Conservation (phyloP, 2,113 vertebrate species). For the Vulpes lagopus region DNA sequence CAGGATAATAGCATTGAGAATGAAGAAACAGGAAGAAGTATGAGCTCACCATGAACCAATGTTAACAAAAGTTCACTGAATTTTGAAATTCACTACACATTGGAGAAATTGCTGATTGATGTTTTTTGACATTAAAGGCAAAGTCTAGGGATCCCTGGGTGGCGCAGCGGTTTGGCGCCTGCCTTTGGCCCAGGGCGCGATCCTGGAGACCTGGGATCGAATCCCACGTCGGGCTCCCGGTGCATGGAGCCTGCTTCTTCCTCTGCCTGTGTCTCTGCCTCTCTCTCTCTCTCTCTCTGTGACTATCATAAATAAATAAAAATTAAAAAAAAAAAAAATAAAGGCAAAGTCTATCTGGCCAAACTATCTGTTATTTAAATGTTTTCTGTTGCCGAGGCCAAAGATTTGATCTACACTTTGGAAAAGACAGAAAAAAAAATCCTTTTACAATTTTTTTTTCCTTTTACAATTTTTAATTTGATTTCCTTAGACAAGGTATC, state of each 20-base stretch:
- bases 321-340: no score
- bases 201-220: no score
- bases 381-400: not conserved
- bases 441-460: not conserved
- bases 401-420: not conserved
- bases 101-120: not conserved
- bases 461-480: not conserved
- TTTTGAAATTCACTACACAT: not conserved
- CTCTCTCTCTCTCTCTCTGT: no score
- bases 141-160: no score
- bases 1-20: not conserved
- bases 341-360: not conserved
- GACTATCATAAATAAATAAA: no score
- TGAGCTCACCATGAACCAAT: not conserved
- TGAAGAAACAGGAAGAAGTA: not conserved
- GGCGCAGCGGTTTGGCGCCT: no score
- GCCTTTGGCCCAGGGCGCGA: no score
- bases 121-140: not conserved
- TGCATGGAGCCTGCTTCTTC: no score
- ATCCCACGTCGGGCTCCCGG: no score
- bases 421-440: slow-evolving; percentile 22
- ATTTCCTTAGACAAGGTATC: not conserved
- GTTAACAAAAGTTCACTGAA: not conserved
- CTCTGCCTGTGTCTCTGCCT: no score
- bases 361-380: not conserved